These are phyloP conservation scores for Drosophila recens DNA, from an alignment of 2,888 invertebrate species.

Conservation along the genomic window DNA sequence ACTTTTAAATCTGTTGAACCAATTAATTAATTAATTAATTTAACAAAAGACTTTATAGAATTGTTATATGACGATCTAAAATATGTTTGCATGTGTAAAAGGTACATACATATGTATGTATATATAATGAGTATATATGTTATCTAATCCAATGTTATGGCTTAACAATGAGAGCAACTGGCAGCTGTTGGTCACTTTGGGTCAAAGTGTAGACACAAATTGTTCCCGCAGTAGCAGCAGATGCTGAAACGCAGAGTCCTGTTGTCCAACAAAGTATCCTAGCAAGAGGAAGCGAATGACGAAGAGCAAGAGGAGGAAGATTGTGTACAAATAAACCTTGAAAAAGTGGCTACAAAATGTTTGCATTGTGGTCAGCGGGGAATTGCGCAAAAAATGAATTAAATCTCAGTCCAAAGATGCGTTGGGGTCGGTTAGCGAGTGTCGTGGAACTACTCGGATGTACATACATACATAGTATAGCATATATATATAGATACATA, in stretches of 20 bases:
- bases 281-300: neutral
- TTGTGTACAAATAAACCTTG: slow-evolving; percentile 18
- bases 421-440: slow-evolving; percentile 2
- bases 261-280: neutral
- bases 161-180: slow-evolving; percentile 8
- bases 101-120: neutral
- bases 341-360: slow-evolving; percentile 32
- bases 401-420: slow-evolving; percentile 29
- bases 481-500: neutral
- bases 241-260: neutral
- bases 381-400: slow-evolving; percentile 30
- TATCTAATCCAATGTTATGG: slow-evolving; percentile 8
- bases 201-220: slow-evolving; percentile 7
- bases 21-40: no score
- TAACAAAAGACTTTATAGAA: neutral
- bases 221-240: slow-evolving; percentile 7
- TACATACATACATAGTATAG: neutral
- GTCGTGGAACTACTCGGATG: slow-evolving; percentile 22
- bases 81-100: neutral
- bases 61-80: neutral
- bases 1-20: neutral
- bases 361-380: slow-evolving; percentile 20
- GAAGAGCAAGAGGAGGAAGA: neutral
- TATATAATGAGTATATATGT: neutral
- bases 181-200: slow-evolving; percentile 14